Evolutionary conservation across 2,113 vertebrate genomes (phyloP).

Genomic region (Callospermophilus lateralis): DNA sequence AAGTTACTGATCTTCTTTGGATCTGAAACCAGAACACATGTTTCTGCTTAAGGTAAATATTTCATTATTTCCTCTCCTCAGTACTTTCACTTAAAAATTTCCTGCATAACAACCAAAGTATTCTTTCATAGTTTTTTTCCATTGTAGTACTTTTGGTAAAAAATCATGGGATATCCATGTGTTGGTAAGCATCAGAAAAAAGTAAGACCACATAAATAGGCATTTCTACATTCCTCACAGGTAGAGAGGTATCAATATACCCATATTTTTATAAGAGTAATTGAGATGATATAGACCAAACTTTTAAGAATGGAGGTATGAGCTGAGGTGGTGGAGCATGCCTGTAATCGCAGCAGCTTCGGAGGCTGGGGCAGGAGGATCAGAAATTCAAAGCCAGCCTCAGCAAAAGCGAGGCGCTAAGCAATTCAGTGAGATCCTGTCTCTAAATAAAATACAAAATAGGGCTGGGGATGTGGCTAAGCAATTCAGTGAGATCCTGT

Average conservation of each 20-base stretch:
- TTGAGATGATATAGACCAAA: not conserved
- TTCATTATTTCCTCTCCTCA: constrained; percentile 12
- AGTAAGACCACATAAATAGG: not conserved
- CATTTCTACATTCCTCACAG: not conserved
- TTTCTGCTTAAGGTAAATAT: constrained; percentile 30
- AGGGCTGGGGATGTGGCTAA: no score
- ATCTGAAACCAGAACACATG: not conserved
- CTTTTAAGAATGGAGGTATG: not conserved
- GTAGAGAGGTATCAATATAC: not conserved
- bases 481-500: no score
- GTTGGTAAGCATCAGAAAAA: not conserved
- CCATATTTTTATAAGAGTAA: not conserved
- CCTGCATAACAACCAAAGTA: not conserved
- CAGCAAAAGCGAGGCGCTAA: no score
- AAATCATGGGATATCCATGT: not conserved
- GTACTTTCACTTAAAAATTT: not conserved
- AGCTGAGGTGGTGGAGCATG: no score
- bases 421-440: no score
- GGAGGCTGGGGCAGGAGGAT: no score
- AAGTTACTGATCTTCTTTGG: constrained; percentile 5
- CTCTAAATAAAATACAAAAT: no score
- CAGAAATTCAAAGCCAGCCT: no score
- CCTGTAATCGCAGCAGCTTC: no score
- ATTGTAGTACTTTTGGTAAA: not conserved
- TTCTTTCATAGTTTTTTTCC: not conserved